A percentile compares a stretch with the other conserved stretches of the same genome.
Conservation (phyloP, 2,797 vertebrate species). For the Linurgus olivaceus region DNA sequence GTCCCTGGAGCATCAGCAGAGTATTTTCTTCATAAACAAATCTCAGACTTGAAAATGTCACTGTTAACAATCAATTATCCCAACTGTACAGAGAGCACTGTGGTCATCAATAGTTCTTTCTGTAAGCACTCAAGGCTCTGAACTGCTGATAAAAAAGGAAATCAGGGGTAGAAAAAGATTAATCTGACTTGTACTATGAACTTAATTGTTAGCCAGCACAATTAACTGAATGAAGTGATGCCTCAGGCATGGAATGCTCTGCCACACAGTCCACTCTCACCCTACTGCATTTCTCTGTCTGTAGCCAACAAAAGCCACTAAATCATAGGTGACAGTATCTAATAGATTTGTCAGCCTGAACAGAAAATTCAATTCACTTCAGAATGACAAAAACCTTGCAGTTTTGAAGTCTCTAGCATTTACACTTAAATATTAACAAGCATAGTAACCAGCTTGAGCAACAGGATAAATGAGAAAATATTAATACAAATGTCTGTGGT, state of each 20-base stretch:
- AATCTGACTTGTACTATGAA: slow-evolving; percentile 60
- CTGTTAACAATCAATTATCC: slow-evolving; percentile 15
- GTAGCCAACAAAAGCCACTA: not conserved
- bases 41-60: slow-evolving; percentile 52
- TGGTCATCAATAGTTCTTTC: not conserved
- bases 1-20: not conserved
- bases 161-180: not conserved
- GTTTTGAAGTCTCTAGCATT: not conserved
- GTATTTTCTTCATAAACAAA: slow-evolving; percentile 56
- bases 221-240: not conserved
- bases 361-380: not conserved
- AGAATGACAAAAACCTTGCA: not conserved
- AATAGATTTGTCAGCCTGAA: slow-evolving; percentile 54
- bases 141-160: slow-evolving; percentile 35
- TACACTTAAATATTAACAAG: not conserved
- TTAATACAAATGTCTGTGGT: not conserved
- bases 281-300: not conserved
- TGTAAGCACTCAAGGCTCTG: not conserved
- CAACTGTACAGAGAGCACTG: not conserved
- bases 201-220: slow-evolving; percentile 44
- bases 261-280: not conserved
- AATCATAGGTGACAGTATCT: slow-evolving; percentile 50
- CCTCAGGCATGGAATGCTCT: not conserved
- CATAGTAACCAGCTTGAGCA: not conserved
- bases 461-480: not conserved